These are phyloP conservation scores for Platyrinchus mystaceus DNA, from an alignment of 2,797 vertebrate species.

Conservation along the genomic window DNA sequence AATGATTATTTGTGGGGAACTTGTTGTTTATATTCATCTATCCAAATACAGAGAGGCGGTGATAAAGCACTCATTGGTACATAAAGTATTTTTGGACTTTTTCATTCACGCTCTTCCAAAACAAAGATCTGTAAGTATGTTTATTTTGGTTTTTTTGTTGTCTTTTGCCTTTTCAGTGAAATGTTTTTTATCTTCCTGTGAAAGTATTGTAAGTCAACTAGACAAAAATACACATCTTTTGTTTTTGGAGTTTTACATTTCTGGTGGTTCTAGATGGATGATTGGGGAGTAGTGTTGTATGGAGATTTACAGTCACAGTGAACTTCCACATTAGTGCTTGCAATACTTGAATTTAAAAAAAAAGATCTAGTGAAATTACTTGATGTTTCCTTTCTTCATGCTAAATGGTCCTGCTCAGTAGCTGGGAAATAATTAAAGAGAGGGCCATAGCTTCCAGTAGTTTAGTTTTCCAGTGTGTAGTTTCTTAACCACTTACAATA, in stretches of 20 bases:
- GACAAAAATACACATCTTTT: not conserved
- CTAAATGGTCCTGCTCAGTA: not conserved
- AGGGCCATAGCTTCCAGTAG: not conserved
- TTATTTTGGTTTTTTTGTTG: not conserved
- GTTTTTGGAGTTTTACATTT: not conserved
- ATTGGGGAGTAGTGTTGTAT: not conserved
- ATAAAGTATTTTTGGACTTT: slow-evolving; percentile 96
- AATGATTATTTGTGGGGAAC: not conserved
- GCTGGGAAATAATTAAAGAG: not conserved
- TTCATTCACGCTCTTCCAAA: slow-evolving; percentile 84
- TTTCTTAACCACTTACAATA: not conserved
- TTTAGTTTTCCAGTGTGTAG: not conserved
- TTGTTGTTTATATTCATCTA: not conserved
- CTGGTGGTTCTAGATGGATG: not conserved
- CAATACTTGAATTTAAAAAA: not conserved
- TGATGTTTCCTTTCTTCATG: not conserved
- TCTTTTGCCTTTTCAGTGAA: not conserved
- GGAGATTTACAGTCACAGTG: not conserved
- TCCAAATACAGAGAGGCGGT: slow-evolving; percentile 87
- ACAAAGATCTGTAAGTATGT: slow-evolving; percentile 85
- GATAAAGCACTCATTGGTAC: slow-evolving; percentile 94
- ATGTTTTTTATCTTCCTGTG: not conserved
- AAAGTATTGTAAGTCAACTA: not conserved
- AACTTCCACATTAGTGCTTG: not conserved
- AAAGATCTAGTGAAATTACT: not conserved